Evolutionary conservation across 2,797 vertebrate genomes (phyloP), one percentile per base, ranked within the genome.

Genomic region (Pelodytes ibericus): DNA sequence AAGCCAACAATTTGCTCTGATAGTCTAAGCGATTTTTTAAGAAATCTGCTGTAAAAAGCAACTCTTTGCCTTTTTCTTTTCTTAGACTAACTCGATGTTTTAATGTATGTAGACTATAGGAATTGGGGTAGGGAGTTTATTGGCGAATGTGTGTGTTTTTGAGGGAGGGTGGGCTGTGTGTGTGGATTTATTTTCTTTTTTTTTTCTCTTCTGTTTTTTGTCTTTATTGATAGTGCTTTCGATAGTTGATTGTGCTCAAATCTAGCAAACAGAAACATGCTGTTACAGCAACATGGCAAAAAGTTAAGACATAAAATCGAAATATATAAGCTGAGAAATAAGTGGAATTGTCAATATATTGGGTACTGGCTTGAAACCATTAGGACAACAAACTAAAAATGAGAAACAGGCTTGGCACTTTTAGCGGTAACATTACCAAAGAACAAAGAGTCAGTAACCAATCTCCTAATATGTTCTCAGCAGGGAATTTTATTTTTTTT

Each of bases 351-450:
- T 81, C 57, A 88, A 87, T 85, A 72, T 84, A 90, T 92, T 92
- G 92, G 91, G 86, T 91, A 95, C 94, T 94, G 89, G 85, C 91
- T 95, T 91, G 91, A 91, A n/a, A 85, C 87, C 89, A 90, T 88
- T 89, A 89, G 90, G 87, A 94, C 92, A 88, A 72, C 25, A 72
- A 57, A 31, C 41, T 41, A 67, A 88, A 92, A 49, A 47, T 44
- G 47, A 66, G 89, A 90, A 89, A 90, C 80, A n/a, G 91, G 91
- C 92, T 93, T 90, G 93, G 94, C 94, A 96, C 95, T 96, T 97
- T 96, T 90, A 91, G 91, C 93, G 91, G 92, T 95, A 93, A 94
- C 92, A 92, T 95, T 94, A 96, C 95, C 95, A 96, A 97, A 98
- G 95, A 97, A 89, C 90, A 93, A 93, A 93, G 92, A 94, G 93